Conservation (phyloP, 1,140 invertebrate species). For the Euura saliciscinereae region DNA sequence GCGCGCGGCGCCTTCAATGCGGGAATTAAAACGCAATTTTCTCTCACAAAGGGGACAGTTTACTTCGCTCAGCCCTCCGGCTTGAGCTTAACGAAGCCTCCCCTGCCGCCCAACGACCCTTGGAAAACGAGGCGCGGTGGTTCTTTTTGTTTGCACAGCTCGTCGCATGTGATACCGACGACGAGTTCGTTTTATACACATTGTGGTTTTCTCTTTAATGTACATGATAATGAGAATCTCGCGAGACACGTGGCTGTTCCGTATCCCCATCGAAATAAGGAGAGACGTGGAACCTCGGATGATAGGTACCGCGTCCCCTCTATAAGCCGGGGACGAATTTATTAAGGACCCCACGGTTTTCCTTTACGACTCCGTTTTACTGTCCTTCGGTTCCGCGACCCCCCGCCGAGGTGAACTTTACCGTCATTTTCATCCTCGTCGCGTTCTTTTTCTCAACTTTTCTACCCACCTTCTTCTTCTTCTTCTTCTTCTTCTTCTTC, state of each 20-base stretch:
- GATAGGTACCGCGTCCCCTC: not conserved
- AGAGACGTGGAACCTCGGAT: no score
- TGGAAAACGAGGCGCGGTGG: not conserved
- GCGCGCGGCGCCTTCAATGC: conserved; percentile 43
- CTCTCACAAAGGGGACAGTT: conserved; percentile 58
- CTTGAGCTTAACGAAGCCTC: conserved; percentile 55
- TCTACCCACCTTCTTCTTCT: conserved; percentile 19
- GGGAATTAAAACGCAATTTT: conserved; percentile 62
- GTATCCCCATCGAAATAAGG: not conserved
- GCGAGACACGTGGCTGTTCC: not conserved
- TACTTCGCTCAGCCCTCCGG: conserved; percentile 36
- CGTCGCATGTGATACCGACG: no score
- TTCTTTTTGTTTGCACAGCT: not conserved
- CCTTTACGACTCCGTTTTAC: not conserved
- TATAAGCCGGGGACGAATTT: conserved; percentile 5
- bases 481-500: conserved; percentile 20
- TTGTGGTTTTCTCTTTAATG: not conserved
- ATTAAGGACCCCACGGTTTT: not conserved
- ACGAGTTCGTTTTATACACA: not conserved
- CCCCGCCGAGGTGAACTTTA: conserved; percentile 29
- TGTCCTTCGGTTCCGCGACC: conserved; percentile 30
- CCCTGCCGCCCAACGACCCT: conserved; percentile 11
- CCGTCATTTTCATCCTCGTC: conserved; percentile 28
- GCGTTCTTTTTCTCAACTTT: conserved; percentile 16
- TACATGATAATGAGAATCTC: not conserved